These are phyloP conservation scores for Erebia epiphron DNA, from an alignment of 2,888 invertebrate species.

Conservation along the genomic window DNA sequence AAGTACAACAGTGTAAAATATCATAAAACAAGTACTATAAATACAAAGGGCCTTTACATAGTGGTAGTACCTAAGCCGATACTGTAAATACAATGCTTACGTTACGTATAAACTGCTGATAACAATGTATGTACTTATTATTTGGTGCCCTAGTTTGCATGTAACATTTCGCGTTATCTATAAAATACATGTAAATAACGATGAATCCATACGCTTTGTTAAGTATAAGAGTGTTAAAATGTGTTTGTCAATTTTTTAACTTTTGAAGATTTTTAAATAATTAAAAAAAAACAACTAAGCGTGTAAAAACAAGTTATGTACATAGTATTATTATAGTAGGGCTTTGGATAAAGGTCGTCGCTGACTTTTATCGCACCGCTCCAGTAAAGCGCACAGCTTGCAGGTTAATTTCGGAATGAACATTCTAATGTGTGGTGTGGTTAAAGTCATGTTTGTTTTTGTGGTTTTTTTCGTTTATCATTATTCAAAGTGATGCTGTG, in stretches of 20 bases:
- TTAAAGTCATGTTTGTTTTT: neutral
- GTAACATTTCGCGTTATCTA: slow-evolving; percentile 67
- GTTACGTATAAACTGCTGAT: slow-evolving; percentile 26
- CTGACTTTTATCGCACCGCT: slow-evolving; percentile 2
- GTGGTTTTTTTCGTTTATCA: neutral
- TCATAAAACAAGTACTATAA: slow-evolving; percentile 20
- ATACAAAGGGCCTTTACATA: slow-evolving; percentile 22
- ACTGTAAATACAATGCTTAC: slow-evolving; percentile 25
- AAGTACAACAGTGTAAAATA: slow-evolving; percentile 12
- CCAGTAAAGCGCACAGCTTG: neutral
- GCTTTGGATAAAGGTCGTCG: slow-evolving; percentile 5
- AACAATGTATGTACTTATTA: slow-evolving; percentile 68
- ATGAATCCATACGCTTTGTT: slow-evolving; percentile 83
- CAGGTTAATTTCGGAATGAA: neutral
- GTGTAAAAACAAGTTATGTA: slow-evolving; percentile 65
- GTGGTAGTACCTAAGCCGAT: slow-evolving; percentile 25
- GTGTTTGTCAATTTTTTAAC: slow-evolving; percentile 80
- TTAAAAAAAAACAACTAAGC: slow-evolving; percentile 26
- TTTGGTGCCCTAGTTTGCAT: slow-evolving; percentile 74
- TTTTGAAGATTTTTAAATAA: slow-evolving; percentile 67
- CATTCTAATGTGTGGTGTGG: neutral
- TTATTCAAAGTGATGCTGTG: neutral
- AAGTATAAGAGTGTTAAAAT: slow-evolving; percentile 77
- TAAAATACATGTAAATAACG: slow-evolving; percentile 73
- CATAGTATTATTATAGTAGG: slow-evolving; percentile 56